Evolutionary conservation across 64 coral and sea anemone genomes (phyloP).

Genomic region (Stichodactyla helianthus): DNA sequence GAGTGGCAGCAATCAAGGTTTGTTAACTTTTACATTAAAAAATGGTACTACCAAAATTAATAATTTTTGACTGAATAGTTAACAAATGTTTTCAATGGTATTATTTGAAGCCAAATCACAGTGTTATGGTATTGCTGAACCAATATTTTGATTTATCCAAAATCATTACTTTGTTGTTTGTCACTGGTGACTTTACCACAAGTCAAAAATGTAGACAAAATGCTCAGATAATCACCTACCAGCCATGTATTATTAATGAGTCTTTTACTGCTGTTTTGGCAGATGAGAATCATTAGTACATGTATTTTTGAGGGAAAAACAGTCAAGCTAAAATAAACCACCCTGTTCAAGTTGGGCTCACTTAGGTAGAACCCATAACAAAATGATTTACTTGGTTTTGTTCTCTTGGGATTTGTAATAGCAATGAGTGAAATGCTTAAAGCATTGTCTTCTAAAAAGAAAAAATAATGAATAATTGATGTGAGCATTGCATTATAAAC

Average conservation of each 20-base stretch:
- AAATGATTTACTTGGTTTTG: too few relatives aligned
- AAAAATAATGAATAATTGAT: too few relatives aligned
- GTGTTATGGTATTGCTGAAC: neutral
- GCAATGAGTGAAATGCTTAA: too few relatives aligned
- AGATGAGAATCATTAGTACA: neutral
- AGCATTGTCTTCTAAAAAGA: too few relatives aligned
- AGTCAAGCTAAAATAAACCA: too few relatives aligned
- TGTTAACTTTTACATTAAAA: neutral
- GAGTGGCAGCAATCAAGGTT: slow-evolving; percentile 2
- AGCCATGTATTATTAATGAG: neutral
- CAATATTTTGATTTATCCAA: neutral
- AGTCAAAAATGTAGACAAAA: neutral
- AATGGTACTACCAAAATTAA: neutral
- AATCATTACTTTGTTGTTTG: neutral
- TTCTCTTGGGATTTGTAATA: too few relatives aligned
- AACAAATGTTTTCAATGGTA: neutral
- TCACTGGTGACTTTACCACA: neutral
- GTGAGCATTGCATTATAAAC: too few relatives aligned
- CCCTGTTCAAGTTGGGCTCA: neutral
- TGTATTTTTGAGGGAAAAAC: neutral
- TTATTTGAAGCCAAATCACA: neutral
- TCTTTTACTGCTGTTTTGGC: neutral
- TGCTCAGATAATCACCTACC: neutral
- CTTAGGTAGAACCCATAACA: neutral
- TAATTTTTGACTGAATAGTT: neutral